Evolutionary conservation across 1,140 invertebrate species (phyloP), one percentile per base, ranked within the genome.

Genomic region (Drosophila subobscura): DNA sequence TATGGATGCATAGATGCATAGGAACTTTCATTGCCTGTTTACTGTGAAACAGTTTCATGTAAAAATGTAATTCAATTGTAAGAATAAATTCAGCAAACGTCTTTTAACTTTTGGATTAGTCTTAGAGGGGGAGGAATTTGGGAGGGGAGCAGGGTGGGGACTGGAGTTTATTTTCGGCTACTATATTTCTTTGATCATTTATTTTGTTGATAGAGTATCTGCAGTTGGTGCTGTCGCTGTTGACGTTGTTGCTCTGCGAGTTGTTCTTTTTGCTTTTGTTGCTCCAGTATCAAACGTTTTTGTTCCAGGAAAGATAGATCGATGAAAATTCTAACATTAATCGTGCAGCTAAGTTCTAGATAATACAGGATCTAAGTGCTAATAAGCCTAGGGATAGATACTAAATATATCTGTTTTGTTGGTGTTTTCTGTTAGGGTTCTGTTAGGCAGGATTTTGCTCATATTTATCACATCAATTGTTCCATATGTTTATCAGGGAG

Each of bases 281-380:
- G 91, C 90, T 92, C 92, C 91, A 94, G 92, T 78, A 94, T 94
- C 93, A 93, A 92, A 90, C 93, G 93, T 95, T 95, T 95, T 93
- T 95, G 94, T 95, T 95, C 95, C 92, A 96, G 93, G 94, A 95
- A 96, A 93, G 95, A 95, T 76, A 94, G 93, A 93, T 94, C 94
- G 93, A 94, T 94, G 93, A 95, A 94, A 94, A 94, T 94, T 93
- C 94, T 94, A 93, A 93, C 91, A 91, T 91, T 91, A 91, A 91
- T 91, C 85, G 86, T 91, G 90, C 90, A 91, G 86, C 90, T 83
- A 79, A 70, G 75, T 91, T 90, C 90, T 91, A 75, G 22, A 53
- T 55, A 70, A 72, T 61, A 74, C 71, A 59, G 63, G 42, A 41
- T 60, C 73, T 85, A 86, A 64, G 6, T 72, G 68, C 61, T 74